Evolutionary conservation across 2,888 invertebrate species (phyloP).

Genomic region (Drosophila peninsularis): DNA sequence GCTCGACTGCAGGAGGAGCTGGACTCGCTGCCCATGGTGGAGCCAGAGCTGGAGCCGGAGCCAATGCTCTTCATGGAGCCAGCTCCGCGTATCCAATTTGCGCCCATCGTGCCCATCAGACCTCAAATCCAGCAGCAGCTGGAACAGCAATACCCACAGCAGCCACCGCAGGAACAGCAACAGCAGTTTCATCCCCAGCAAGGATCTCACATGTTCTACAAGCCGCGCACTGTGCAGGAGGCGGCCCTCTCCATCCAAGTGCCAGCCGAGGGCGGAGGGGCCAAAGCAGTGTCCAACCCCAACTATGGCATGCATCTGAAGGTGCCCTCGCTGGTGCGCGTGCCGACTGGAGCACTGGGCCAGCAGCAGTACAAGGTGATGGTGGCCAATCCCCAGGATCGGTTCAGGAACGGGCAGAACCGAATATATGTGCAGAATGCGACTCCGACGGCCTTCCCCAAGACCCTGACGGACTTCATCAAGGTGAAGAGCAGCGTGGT

Average conservation of each 20-base stretch:
- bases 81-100: neutral
- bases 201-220: neutral
- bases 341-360: neutral
- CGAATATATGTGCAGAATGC: neutral
- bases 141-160: neutral
- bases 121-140: neutral
- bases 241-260: neutral
- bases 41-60: conserved; percentile 42
- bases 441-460: conserved; percentile 9
- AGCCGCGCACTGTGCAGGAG: neutral
- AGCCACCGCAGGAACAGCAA: neutral
- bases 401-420: neutral
- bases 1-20: conserved; percentile 56
- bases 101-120: too few relatives aligned
- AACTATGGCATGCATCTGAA: conserved; percentile 6
- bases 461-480: conserved; percentile 21
- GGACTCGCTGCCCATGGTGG: conserved; percentile 49
- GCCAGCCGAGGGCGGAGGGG: neutral
- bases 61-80: neutral
- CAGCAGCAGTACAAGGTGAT: conserved; percentile 5
- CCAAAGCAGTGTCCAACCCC: neutral
- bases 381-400: neutral
- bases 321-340: neutral
- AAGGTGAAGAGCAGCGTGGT: conserved; percentile 4
- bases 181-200: neutral